Evolutionary conservation across 2,113 vertebrate species (phyloP).

Genomic region (Aythya baeri): DNA sequence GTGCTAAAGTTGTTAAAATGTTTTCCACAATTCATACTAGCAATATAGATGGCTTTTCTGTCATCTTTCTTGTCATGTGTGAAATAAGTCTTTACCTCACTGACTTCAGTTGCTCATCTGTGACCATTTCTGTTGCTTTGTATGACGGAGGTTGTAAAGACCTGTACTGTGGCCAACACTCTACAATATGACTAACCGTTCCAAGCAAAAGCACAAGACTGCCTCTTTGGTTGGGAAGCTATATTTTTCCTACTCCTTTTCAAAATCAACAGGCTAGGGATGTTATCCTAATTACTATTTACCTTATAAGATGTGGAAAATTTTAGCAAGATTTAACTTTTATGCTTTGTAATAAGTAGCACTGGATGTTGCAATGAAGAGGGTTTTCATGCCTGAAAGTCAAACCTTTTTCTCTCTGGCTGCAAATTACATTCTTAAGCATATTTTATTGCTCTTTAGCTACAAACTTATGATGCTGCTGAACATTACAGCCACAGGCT

Average conservation of each 20-base stretch:
- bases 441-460: neutral
- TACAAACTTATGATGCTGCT: neutral
- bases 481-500: neutral
- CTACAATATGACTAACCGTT: neutral
- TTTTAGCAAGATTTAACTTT: neutral
- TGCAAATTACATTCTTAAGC: neutral
- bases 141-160: neutral
- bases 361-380: neutral
- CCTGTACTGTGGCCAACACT: neutral
- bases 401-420: neutral
- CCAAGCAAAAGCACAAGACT: neutral
- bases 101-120: neutral
- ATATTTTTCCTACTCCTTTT: neutral
- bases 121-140: neutral
- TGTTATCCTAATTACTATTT: neutral
- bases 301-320: neutral
- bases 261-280: neutral
- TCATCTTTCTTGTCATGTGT: conserved; percentile 36
- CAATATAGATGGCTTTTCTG: conserved; percentile 12
- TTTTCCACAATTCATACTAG: neutral
- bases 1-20: conserved; percentile 12
- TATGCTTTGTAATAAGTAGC: neutral
- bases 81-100: conserved; percentile 45
- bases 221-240: neutral
- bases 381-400: neutral